Evolutionary conservation across 2,113 vertebrate species (phyloP).

Genomic region (Saguinus imperator): DNA sequence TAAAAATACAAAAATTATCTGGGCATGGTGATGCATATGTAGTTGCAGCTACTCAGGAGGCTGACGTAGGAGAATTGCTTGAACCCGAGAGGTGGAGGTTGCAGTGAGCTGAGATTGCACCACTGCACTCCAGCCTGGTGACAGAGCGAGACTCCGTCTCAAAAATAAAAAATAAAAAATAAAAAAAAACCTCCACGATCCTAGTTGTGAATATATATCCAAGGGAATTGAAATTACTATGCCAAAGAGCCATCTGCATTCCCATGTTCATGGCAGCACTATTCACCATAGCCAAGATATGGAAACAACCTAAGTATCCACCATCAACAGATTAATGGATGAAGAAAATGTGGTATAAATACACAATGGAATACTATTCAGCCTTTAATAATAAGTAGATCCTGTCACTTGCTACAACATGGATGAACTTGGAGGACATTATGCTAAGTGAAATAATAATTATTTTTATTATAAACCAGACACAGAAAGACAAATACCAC

Average conservation of each 20-base stretch:
- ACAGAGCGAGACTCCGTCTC: too few relatives aligned
- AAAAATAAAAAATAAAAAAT: too few relatives aligned
- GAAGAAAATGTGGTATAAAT: neutral
- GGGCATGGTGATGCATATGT: too few relatives aligned
- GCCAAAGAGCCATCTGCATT: neutral
- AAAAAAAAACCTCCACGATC: too few relatives aligned
- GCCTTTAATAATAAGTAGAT: neutral
- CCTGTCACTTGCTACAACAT: neutral
- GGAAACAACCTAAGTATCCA: neutral
- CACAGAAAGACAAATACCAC: neutral
- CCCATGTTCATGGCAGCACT: neutral
- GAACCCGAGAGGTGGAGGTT: too few relatives aligned
- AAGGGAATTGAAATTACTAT: neutral
- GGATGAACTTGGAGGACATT: neutral
- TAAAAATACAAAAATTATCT: too few relatives aligned
- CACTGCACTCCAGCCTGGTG: too few relatives aligned
- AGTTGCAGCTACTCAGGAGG: too few relatives aligned
- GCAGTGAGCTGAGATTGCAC: too few relatives aligned
- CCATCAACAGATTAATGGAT: neutral
- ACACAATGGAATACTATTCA: neutral
- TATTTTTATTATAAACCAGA: neutral
- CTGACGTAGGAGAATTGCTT: too few relatives aligned
- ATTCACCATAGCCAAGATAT: neutral
- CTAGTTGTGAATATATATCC: neutral
- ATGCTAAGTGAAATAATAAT: neutral